Evolutionary conservation across 2,888 invertebrate genomes (phyloP).

Genomic region (Willowsia nigromaculata): DNA sequence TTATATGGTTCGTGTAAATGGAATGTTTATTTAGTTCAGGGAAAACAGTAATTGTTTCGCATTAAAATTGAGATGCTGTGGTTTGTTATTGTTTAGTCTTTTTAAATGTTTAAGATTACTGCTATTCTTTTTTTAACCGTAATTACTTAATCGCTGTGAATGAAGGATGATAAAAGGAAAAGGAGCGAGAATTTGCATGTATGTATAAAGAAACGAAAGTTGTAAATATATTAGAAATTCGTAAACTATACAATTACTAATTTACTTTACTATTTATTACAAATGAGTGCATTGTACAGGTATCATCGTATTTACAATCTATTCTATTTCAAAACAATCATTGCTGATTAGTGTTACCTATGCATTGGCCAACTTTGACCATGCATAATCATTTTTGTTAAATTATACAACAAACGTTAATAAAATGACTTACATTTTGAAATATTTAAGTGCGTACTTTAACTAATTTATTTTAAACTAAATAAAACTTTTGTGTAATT

Average conservation of each 20-base stretch:
- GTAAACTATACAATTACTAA: no score
- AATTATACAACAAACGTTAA: neutral
- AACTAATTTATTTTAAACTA: no score
- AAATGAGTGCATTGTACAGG: neutral
- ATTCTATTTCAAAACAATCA: neutral
- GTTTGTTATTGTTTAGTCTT: neutral
- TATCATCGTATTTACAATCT: neutral
- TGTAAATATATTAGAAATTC: neutral
- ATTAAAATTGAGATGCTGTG: neutral
- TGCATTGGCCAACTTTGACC: neutral
- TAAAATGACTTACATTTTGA: neutral
- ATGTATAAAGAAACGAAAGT: neutral
- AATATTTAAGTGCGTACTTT: neutral
- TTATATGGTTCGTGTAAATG: neutral
- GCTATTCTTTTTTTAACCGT: neutral
- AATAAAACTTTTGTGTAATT: no score
- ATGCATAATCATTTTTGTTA: neutral
- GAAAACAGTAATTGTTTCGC: neutral
- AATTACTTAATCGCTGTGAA: neutral
- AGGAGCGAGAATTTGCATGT: neutral
- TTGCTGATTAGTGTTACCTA: neutral
- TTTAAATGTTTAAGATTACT: neutral
- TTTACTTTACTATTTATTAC: neutral
- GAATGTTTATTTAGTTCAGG: neutral
- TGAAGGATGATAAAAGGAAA: no score